A percentile compares a stretch with the other conserved stretches of the same genome.
These are phyloP conservation scores for Papilio helenus DNA, from an alignment of 1,140 invertebrate genomes.

Conservation along the genomic window DNA sequence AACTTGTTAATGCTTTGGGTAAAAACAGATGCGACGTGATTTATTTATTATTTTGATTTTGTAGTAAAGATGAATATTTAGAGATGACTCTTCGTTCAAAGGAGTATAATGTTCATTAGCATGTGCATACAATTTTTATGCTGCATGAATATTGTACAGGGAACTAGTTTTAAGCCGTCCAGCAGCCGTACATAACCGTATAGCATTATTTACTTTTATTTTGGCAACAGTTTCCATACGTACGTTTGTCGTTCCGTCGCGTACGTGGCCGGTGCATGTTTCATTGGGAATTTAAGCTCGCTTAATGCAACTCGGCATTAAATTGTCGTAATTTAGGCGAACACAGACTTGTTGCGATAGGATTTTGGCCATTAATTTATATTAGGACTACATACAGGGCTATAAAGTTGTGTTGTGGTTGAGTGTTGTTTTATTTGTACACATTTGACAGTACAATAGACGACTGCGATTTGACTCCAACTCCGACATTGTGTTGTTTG, in stretches of 20 bases:
- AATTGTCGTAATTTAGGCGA: conserved; percentile 35
- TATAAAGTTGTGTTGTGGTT: conserved; percentile 8
- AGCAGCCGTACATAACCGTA: not conserved
- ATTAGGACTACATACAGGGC: conserved; percentile 16
- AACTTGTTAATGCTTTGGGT: too few relatives aligned
- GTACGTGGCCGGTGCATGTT: conserved; percentile 31
- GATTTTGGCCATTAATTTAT: conserved; percentile 35
- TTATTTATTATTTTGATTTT: too few relatives aligned
- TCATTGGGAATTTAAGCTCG: conserved; percentile 36
- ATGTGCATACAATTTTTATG: too few relatives aligned
- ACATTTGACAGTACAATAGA: not conserved
- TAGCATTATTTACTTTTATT: conserved; percentile 32
- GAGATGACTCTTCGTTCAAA: too few relatives aligned
- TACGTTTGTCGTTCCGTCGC: not conserved
- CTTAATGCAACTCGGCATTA: conserved; percentile 34
- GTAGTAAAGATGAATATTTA: too few relatives aligned
- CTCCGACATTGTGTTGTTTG: too few relatives aligned
- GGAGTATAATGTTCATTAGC: too few relatives aligned
- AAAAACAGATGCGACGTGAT: too few relatives aligned
- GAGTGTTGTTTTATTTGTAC: not conserved
- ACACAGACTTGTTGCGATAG: conserved; percentile 29
- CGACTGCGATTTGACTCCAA: too few relatives aligned
- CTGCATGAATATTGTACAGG: not conserved
- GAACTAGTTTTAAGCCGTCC: not conserved
- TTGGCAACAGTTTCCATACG: conserved; percentile 31